phyloP scores from a whole-genome alignment of 2,113 vertebrate species.

The Arizona elegans region DNA sequence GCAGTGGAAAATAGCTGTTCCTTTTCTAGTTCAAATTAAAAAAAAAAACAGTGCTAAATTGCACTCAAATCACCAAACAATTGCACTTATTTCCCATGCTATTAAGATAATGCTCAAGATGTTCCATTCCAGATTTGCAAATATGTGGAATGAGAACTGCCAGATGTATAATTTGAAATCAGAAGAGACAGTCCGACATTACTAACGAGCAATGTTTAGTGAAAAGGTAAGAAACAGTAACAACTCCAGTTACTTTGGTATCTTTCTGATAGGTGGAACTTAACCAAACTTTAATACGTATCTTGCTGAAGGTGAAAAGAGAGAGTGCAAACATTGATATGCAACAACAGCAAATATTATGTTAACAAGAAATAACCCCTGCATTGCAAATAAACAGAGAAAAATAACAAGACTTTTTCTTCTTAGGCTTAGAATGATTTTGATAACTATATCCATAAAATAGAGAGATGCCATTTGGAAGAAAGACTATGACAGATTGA shows the following conservation, averaged over 20 bases:
- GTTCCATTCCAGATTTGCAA: background rate
- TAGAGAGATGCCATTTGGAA: background rate
- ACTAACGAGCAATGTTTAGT: background rate
- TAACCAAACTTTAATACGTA: background rate
- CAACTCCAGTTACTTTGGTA: background rate
- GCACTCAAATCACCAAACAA: background rate
- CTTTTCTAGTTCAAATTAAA: background rate
- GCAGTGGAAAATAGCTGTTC: background rate
- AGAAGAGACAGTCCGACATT: background rate
- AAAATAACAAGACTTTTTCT: background rate
- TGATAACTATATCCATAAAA: background rate
- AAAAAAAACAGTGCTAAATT: background rate
- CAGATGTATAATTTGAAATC: background rate
- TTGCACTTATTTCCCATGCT: background rate
- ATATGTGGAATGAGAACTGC: background rate
- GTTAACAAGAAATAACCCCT: background rate
- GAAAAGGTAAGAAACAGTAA: background rate
- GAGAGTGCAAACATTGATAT: background rate
- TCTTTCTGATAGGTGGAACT: background rate
- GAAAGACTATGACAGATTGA: background rate
- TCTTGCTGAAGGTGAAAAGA: background rate
- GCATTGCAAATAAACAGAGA: background rate
- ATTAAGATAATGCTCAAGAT: background rate
- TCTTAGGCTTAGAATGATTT: background rate
- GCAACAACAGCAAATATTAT: background rate